Percentiles rank a stretch among this genome's conserved stretches.
Evolutionary conservation across 2,797 vertebrate genomes (phyloP).

Genomic region (Micrastur ruficollis): DNA sequence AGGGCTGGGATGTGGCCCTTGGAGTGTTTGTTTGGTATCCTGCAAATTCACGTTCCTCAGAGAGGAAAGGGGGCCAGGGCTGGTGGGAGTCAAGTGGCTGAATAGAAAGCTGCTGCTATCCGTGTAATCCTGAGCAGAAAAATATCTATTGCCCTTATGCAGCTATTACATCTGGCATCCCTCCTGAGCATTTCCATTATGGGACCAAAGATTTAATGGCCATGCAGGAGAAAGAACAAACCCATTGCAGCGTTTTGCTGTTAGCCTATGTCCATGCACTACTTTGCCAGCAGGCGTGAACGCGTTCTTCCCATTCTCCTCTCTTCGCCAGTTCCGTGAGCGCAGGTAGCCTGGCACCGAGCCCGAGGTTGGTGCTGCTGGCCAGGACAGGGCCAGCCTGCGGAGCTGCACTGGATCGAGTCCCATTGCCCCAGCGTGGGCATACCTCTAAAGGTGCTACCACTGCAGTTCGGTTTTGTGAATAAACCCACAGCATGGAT

Average conservation of each 20-base stretch:
- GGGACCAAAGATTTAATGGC: background rate
- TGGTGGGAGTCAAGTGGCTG: background rate
- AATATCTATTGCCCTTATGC: background rate
- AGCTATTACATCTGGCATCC: background rate
- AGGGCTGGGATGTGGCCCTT: background rate
- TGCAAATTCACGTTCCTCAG: background rate
- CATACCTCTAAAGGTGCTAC: background rate
- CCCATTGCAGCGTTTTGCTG: background rate
- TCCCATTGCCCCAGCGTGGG: background rate
- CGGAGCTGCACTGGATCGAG: background rate
- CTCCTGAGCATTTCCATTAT: background rate
- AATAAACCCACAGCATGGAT: background rate
- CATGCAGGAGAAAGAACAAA: background rate
- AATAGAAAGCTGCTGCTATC: background rate
- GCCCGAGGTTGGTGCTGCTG: background rate
- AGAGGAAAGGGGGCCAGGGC: background rate
- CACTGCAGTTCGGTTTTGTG: background rate
- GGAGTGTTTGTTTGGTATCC: background rate
- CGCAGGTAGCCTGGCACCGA: rapidly evolving
- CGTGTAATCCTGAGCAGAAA: background rate
- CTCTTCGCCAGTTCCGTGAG: background rate
- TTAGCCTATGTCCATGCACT: rapidly evolving
- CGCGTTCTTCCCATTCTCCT: background rate
- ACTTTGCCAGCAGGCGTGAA: background rate
- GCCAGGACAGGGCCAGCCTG: background rate